Evolutionary conservation across 1,140 invertebrate species (phyloP), one percentile per base, ranked within the genome.

Genomic region (Hesperophylax magnus): DNA sequence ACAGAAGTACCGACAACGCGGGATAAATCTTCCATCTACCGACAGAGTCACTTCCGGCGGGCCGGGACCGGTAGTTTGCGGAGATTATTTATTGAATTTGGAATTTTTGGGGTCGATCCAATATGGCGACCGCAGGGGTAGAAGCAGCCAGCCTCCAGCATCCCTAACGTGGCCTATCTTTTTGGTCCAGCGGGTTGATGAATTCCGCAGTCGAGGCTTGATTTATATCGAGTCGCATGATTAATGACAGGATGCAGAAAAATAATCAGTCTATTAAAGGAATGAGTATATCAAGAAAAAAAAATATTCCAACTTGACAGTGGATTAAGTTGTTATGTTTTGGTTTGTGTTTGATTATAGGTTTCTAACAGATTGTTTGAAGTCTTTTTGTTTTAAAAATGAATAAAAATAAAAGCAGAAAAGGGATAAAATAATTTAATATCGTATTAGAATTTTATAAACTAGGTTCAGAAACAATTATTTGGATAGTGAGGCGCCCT

Each of bases 21-120:
- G 67, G 69, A 83, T 83, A 83, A 83, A 83, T 83, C 82, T 83
- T 81, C 80, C 61, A 53, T 79, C 76, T 65, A 76, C 47, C 80
- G 82, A 83, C 82, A 83, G 79, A 79, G 79, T 67, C 69, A 81
- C 82, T 78, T 83, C 82, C 82, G 76, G 56, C 76, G 61, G 75
- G 65, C 31, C 39, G 31, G 82, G 67, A 69, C 79, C 82, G 82
- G 82, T 76, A 81, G 79, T 81, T 67, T 65, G 67, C 71, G 75
- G 79, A 53, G 83, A 84, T 84, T 84, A 84, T 84, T 84, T 84
- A 84, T 84, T 78, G 83, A 84, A 84, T 84, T 84, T 82, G 74
- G 80, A 84, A 84, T 82, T 84, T 82, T 82, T 84, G 80, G 83
- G 78, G 78, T 56, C 20, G 74, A 65, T 80, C 83, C 80, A 82